Percentiles rank a stretch among this genome's conserved stretches.
These are phyloP conservation scores for Apamea sordens DNA, from an alignment of 2,888 invertebrate genomes.

Conservation along the genomic window DNA sequence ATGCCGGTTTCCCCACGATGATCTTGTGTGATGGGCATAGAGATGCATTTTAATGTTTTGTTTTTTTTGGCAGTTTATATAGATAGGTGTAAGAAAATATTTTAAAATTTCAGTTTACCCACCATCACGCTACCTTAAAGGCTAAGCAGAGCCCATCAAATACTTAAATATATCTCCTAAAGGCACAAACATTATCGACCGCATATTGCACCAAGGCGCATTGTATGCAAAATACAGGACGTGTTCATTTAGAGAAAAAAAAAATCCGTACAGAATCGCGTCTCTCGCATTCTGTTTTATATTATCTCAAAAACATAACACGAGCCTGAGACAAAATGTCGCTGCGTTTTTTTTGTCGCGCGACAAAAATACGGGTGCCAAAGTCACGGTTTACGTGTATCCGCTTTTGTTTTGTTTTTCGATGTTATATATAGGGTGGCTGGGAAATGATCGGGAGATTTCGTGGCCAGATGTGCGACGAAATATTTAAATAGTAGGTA, in stretches of 20 bases:
- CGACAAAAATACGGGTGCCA: slow-evolving; percentile 70
- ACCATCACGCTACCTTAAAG: slow-evolving; percentile 27
- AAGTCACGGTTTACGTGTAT: slow-evolving; percentile 71
- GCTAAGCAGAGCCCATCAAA: slow-evolving; percentile 60
- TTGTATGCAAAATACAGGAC: slow-evolving; percentile 88
- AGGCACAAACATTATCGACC: slow-evolving; percentile 77
- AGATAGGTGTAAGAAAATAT: background rate
- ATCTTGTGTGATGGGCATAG: background rate
- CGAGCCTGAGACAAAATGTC: slow-evolving; percentile 76
- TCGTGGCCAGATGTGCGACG: slow-evolving; percentile 23
- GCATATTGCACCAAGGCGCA: slow-evolving; percentile 86
- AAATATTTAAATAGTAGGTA: slow-evolving; percentile 8
- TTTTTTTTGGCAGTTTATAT: background rate
- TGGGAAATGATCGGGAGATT: slow-evolving; percentile 32
- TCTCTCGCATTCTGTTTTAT: slow-evolving; percentile 80
- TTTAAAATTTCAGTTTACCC: slow-evolving; percentile 1
- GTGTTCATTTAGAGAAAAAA: slow-evolving; percentile 84
- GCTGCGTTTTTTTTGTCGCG: slow-evolving; percentile 69
- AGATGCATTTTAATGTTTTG: too few relatives aligned
- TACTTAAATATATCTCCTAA: slow-evolving; percentile 67
- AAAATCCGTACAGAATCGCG: slow-evolving; percentile 72
- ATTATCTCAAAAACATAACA: slow-evolving; percentile 79
- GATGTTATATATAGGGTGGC: slow-evolving; percentile 47
- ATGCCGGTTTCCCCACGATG: too few relatives aligned
- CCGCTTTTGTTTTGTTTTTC: slow-evolving; percentile 60